Evolutionary conservation across 2,888 invertebrate species (phyloP).

Genomic region (Catocala sponsa): DNA sequence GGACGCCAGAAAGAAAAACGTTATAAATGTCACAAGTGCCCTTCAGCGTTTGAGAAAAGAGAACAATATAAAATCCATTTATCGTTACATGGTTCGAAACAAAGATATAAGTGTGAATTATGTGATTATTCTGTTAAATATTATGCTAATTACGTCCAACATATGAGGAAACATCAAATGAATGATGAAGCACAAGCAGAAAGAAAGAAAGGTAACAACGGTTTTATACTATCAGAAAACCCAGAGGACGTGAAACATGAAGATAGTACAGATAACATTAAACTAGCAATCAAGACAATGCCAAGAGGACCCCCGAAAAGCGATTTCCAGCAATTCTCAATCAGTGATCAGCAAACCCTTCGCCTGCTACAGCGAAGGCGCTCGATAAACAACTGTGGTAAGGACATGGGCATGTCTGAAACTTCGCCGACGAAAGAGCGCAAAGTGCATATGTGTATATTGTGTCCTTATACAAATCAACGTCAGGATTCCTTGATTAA

Average conservation of each 20-base stretch:
- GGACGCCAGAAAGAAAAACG: slow-evolving; percentile 92
- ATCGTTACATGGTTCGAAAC: slow-evolving; percentile 94
- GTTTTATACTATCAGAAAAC: slow-evolving; percentile 61
- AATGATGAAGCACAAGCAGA: slow-evolving; percentile 90
- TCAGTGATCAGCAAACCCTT: slow-evolving; percentile 90
- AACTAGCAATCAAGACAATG: slow-evolving; percentile 83
- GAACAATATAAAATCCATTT: slow-evolving; percentile 95
- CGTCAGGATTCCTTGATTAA: slow-evolving; percentile 92
- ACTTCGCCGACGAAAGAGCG: slow-evolving; percentile 86
- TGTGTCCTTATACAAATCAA: slow-evolving; percentile 94
- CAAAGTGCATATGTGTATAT: slow-evolving; percentile 90
- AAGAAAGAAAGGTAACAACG: slow-evolving; percentile 75
- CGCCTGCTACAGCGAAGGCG: slow-evolving; percentile 87
- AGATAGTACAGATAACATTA: slow-evolving; percentile 71
- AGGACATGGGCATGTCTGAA: slow-evolving; percentile 74
- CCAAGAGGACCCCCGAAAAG: slow-evolving; percentile 77
- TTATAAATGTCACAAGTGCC: slow-evolving; percentile 95
- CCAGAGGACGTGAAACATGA: slow-evolving; percentile 64
- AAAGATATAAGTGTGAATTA: slow-evolving; percentile 93
- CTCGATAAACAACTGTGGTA: slow-evolving; percentile 73
- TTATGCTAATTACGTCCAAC: slow-evolving; percentile 94
- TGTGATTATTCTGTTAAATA: slow-evolving; percentile 97
- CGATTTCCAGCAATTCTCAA: slow-evolving; percentile 87
- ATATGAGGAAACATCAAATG: slow-evolving; percentile 93
- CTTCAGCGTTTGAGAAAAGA: slow-evolving; percentile 95